Conservation (phyloP, 2,797 vertebrate genomes). For the Rhinatrema bivittatum region DNA sequence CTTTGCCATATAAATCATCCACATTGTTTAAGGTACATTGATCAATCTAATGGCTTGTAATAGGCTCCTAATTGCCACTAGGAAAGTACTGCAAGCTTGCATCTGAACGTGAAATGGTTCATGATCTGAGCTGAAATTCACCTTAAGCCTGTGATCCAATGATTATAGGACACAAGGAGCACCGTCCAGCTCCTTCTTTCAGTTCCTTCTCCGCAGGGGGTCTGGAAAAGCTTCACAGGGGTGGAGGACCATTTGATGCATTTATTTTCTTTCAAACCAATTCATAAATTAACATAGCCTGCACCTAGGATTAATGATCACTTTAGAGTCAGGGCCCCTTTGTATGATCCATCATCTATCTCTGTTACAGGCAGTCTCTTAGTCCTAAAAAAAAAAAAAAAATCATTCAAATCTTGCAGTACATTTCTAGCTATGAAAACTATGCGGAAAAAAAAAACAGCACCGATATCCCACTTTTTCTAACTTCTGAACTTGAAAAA, state of each 20-base stretch:
- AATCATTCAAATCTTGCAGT: no score
- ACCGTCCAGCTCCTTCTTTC: constrained; percentile 4
- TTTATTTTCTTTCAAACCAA: constrained; percentile 14
- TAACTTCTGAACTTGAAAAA: no score
- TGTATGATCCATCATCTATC: constrained; percentile 15
- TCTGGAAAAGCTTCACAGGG: not conserved
- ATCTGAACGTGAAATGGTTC: constrained; percentile 64
- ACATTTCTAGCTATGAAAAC: no score
- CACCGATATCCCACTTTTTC: no score
- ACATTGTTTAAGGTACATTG: constrained; percentile 98
- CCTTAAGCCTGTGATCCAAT: constrained; percentile 34
- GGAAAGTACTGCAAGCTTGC: constrained; percentile 74
- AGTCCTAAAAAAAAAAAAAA: no score
- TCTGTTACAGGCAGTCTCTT: constrained; percentile 8
- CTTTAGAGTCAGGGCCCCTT: constrained; percentile 24
- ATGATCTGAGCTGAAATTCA: constrained; percentile 46
- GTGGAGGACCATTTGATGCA: not conserved
- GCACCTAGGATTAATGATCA: constrained; percentile 25
- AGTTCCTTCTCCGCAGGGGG: constrained; percentile 1
- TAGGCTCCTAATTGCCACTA: constrained; percentile 91
- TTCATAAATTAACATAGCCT: constrained; percentile 19
- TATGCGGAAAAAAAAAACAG: no score
- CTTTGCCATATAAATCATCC: constrained; percentile 90
- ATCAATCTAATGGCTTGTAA: constrained; percentile 99
- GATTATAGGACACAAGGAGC: constrained; percentile 23